These are phyloP conservation scores for Phlogophora meticulosa DNA, from an alignment of 2,888 invertebrate genomes.

Conservation along the genomic window DNA sequence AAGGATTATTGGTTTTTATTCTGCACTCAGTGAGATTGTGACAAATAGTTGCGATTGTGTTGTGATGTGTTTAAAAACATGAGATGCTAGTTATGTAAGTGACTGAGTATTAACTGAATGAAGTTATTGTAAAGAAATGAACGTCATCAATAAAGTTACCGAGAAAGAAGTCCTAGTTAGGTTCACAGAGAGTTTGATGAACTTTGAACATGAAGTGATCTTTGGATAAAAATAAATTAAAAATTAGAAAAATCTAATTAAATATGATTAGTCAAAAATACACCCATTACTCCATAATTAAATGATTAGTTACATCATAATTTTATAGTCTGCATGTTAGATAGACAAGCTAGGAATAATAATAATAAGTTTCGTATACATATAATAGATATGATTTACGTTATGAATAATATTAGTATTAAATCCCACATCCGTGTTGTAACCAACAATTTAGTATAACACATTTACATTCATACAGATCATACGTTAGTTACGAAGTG, in stretches of 20 bases:
- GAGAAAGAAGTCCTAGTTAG: constrained; percentile 56
- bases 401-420: constrained; percentile 55
- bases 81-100: constrained; percentile 59
- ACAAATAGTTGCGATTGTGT: constrained; percentile 19
- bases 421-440: constrained; percentile 56
- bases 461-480: constrained; percentile 38
- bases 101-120: constrained; percentile 52
- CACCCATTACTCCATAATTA: constrained; percentile 83
- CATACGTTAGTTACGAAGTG: constrained; percentile 61
- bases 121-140: constrained; percentile 54
- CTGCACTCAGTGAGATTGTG: constrained; percentile 11
- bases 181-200: constrained; percentile 47
- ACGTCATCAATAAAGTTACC: constrained; percentile 50
- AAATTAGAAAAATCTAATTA: neutral
- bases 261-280: constrained; percentile 84
- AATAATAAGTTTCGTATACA: constrained; percentile 10
- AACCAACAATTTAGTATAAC: constrained; percentile 32
- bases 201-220: constrained; percentile 53
- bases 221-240: constrained; percentile 39
- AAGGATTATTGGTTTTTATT: constrained; percentile 35
- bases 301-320: constrained; percentile 47
- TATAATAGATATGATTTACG: constrained; percentile 17
- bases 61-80: constrained; percentile 39
- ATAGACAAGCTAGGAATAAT: constrained; percentile 34
- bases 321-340: constrained; percentile 62